Base-by-base conservation (phyloP, 2,797 vertebrate genomes). In the Masticophis lateralis region DNA sequence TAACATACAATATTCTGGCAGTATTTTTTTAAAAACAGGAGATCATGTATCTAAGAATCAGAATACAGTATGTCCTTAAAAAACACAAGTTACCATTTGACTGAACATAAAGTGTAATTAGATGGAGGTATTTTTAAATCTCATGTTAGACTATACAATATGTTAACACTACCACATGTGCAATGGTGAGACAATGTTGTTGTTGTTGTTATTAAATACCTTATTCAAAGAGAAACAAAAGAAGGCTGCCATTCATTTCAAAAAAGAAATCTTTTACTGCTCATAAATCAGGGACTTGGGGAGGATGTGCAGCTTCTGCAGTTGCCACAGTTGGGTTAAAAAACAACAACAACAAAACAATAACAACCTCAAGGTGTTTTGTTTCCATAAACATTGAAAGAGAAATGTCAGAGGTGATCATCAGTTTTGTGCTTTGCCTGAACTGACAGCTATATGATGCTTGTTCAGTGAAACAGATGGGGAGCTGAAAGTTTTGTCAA, bases 401-500 rank as follows among this genome's bases (percentile, higher is more conserved):
- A 98, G 98, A 98, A 99, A 99, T 99, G 99, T 99, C 99, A 98
- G 98, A 98, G 98, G 98, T 98, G 97, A 98, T 98, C 98, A 98
- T 98, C 97, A 98, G 97, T 97, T 97, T 98, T 98, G 98, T 98
- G 98, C 98, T 98, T 98, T 98, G 98, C 98, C 98, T 98, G 98
- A 98, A 98, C 98, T 99, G 99, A 99, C 99, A 99, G 99, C 99
- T 99, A 98, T 98, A 99, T 99, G 99, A 99, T 99, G 98, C 98
- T 98, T 99, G 98, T 98, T 99, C 98, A 99, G 98, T 98, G 98
- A 98, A 98, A 98, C 98, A 99, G 99, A 99, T 98, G 98, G 98
- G 98, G 98, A 99, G 98, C 99, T 99, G 99, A 99, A 98, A 98
- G 98, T 99, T 99, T 99, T 99, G 99, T 99, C 99, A 99, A 99